Evolutionary conservation across 2,797 vertebrate species (phyloP), one percentile per base, ranked within the genome.

Genomic region (Sphaeramia orbicularis): DNA sequence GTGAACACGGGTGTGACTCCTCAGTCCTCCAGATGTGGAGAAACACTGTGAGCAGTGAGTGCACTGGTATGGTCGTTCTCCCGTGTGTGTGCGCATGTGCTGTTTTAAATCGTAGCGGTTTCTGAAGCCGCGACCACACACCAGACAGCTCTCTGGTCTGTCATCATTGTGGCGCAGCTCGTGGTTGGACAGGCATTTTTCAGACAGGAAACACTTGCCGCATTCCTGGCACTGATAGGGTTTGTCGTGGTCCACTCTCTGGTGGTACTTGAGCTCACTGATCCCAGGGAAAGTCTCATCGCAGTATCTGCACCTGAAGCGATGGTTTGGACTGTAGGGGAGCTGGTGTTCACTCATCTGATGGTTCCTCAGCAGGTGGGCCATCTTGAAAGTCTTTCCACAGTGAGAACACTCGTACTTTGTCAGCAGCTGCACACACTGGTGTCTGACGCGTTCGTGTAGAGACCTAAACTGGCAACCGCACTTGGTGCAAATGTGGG

Each of bases 91-190:
- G 56, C 92, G 90, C 90, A 91, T 91, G 74, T 92, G 92, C 67
- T 92, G 91, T 81, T 93, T 93, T 59, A 93, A 50, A 74, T 93
- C 91, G 11, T 91, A 92, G 64, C 91, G 88, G 78, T 92, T 92
- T 0, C 90, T 69, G 67, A 93, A 93, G 63, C 90, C 91, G 0
- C 91, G 90, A 6, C 91, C 86, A 0, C 92, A 93, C 0, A 92
- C 90, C 0, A 64, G 67, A n/a, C 92, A 93, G 72, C 88, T 89
- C 47, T 93, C 91, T 0, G 92, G 91, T 1, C 90, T 30, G 21
- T 92, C 87, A 0, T 93, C 89, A 9, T 86, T 92, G 80, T 93
- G 92, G 2, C 92, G 92, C 43, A 87, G 71, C 85, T 93, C 91
- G 3, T 93, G 92, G 47, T 92, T 93, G 52, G 84, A 75, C 45